Evolutionary conservation across 2,888 invertebrate genomes (phyloP), one percentile per base, ranked within the genome.

Genomic region (Thera obeliscata): DNA sequence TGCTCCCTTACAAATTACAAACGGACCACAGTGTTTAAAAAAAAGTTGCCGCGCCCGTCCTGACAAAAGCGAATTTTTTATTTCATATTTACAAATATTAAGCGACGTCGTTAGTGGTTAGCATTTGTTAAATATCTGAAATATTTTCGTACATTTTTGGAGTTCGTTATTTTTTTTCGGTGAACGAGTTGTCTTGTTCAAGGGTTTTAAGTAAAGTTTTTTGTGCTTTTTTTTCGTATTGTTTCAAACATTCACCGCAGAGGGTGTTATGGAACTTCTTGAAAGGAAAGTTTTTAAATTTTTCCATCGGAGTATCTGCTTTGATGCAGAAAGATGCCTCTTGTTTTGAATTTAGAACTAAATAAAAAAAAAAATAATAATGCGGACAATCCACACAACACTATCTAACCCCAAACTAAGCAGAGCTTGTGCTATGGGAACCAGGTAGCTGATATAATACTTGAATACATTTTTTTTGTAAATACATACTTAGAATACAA

Each of bases 81-180:
- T 91, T 89, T 90, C 90, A 89, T 90, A 90, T 90, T 89, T 68
- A 85, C 82, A 85, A 88, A 91, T 91, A 91, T 91, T 89, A 90
- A 88, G 85, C 84, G 90, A 90, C 90, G 86, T 91, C 91, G 91
- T 91, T 92, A 91, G 91, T 88, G 91, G 91, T 91, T 87, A 86
- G 78, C 89, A 87, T 91, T 92, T 85, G 91, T 88, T 89, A 88
- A 91, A 91, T 93, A 92, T 92, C 88, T 85, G 84, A 87, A 90
- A 92, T 92, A 89, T 89, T 91, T 85, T 88, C 86, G 78, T 79
- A 74, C 80, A 76, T 77, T 81, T 79, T 81, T 73, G 70, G 77
- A 75, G 78, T 81, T 84, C 78, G 79, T 85, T 83, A 81, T 84
- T 82, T 82, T 86, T 22, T 86, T 87, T 84, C 80, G 74, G 75